Conservation (phyloP, 2,113 vertebrate genomes). For the Seriola aureovittata region DNA sequence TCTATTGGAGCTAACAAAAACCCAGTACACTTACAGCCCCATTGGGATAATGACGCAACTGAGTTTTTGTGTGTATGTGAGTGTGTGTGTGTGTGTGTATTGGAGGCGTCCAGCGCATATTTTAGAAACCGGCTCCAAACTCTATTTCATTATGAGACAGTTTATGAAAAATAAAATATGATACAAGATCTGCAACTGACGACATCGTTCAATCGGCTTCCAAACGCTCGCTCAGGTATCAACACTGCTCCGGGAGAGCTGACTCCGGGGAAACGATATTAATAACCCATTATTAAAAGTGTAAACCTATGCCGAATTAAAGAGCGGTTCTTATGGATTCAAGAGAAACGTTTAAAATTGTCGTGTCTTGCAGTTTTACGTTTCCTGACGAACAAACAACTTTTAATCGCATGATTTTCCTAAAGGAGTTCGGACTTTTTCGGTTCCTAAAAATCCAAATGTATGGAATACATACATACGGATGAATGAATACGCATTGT, state of each 20-base stretch:
- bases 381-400: background rate
- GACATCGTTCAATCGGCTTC: background rate
- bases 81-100: constrained; percentile 69
- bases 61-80: constrained; percentile 42
- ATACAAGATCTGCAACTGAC: background rate
- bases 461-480: background rate
- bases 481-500: too few species aligned
- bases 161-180: background rate
- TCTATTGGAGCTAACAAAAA: constrained; percentile 62
- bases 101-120: constrained; percentile 36
- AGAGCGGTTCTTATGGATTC: background rate
- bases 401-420: background rate
- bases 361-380: background rate
- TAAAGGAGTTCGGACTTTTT: background rate
- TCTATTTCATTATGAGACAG: background rate
- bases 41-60: constrained; percentile 4
- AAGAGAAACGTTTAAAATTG: background rate
- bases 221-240: background rate
- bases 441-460: background rate
- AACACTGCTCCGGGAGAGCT: too few species aligned
- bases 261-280: too few species aligned
- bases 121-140: background rate
- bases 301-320: too few species aligned
- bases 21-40: constrained; percentile 10
- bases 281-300: too few species aligned